Evolutionary conservation across 2,797 vertebrate genomes (phyloP).

Genomic region (Heteromormyrus szaboi): DNA sequence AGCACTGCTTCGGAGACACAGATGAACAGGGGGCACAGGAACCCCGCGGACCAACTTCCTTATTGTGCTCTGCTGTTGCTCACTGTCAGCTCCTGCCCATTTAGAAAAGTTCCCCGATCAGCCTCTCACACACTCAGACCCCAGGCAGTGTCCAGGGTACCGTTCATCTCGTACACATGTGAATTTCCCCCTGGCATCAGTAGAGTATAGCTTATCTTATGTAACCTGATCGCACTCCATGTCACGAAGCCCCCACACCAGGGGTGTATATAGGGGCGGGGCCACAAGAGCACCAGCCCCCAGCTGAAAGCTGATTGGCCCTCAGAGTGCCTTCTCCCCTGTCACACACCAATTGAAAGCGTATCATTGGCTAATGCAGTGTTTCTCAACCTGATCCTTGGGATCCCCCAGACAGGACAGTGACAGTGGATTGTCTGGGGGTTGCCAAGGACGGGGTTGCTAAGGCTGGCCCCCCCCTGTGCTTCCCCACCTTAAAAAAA

Average conservation of each 20-base stretch:
- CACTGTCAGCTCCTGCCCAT: background rate
- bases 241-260: background rate
- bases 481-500: background rate
- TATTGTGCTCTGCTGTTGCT: background rate
- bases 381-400: background rate
- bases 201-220: background rate
- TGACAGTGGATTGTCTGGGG: background rate
- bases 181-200: background rate
- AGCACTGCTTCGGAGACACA: background rate
- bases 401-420: background rate
- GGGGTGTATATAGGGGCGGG: background rate
- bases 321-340: background rate
- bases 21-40: background rate
- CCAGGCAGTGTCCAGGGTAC: background rate
- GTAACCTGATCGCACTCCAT: background rate
- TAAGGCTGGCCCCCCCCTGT: background rate
- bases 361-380: background rate
- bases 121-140: background rate
- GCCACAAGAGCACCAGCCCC: background rate
- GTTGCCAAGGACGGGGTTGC: background rate
- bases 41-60: background rate
- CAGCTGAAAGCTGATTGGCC: background rate
- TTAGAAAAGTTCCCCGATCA: background rate
- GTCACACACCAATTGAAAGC: background rate
- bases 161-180: background rate